phyloP scores from a whole-genome alignment of 2,113 vertebrate species.

The Ailuropoda melanoleuca region DNA sequence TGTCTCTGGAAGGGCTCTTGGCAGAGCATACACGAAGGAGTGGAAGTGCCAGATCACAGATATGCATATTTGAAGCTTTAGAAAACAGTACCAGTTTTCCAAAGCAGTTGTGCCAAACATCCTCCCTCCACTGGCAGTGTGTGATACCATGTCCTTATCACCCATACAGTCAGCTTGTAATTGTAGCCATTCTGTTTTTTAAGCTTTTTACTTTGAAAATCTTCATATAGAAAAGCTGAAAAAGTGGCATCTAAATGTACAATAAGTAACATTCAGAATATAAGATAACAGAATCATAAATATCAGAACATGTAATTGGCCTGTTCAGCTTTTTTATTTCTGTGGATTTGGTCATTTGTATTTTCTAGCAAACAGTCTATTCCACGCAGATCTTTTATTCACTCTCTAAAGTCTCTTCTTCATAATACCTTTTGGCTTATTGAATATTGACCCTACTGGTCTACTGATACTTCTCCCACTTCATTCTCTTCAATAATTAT shows the following conservation, averaged over 20 bases:
- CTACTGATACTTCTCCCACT: neutral
- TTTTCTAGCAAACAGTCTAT: neutral
- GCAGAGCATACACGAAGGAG: rapidly evolving
- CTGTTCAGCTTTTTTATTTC: neutral
- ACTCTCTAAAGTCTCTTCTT: neutral
- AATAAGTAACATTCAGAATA: neutral
- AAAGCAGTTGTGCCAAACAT: neutral
- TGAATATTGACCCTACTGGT: neutral
- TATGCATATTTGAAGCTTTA: neutral
- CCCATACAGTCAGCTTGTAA: neutral
- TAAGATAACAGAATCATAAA: neutral
- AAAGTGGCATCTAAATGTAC: neutral
- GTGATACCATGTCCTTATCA: neutral
- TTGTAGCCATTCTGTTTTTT: neutral
- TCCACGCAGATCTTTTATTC: neutral
- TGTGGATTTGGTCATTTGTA: neutral
- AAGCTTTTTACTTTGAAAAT: neutral
- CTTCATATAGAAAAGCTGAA: neutral
- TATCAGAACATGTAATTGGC: neutral
- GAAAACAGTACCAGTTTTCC: neutral
- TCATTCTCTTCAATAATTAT: neutral
- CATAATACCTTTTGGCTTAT: neutral
- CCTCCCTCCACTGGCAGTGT: neutral
- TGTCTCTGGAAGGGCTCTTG: too few relatives aligned
- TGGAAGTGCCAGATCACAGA: neutral